These are phyloP conservation scores for Agrochola lychnidis DNA, from an alignment of 2,888 invertebrate genomes.

Conservation along the genomic window DNA sequence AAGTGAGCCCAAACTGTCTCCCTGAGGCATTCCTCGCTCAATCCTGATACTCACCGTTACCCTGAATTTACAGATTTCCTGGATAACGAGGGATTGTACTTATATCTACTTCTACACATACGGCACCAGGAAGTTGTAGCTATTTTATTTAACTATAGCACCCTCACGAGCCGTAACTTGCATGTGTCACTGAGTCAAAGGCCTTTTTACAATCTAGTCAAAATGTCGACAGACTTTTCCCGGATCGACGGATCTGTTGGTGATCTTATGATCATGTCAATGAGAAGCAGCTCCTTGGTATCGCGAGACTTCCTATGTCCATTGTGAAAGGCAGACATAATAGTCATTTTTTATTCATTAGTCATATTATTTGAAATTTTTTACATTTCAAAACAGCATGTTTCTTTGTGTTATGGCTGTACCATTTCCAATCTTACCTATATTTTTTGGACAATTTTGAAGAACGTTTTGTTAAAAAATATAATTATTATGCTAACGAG, in stretches of 20 bases:
- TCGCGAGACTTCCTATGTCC: not conserved
- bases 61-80: not conserved
- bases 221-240: not conserved
- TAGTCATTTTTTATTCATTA: not conserved
- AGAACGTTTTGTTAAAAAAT: not conserved
- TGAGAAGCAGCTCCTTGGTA: not conserved
- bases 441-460: not conserved
- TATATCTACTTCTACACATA: not conserved
- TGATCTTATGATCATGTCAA: not conserved
- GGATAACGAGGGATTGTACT: not conserved
- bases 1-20: slow-evolving; percentile 1
- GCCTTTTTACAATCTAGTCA: slow-evolving; percentile 2
- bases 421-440: slow-evolving; percentile 9
- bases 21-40: slow-evolving; percentile 5
- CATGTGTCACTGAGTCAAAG: slow-evolving; percentile 10
- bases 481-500: not conserved
- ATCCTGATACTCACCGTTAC: not conserved
- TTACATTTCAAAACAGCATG: not conserved
- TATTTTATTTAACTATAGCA: not conserved
- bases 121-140: not conserved
- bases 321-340: slow-evolving; percentile 17
- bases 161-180: not conserved
- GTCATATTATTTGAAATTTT: not conserved
- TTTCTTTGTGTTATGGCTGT: slow-evolving; percentile 10
- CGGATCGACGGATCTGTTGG: not conserved